Evolutionary conservation across 2,797 vertebrate species (phyloP).

Genomic region (Myoxocephalus aenaeus): DNA sequence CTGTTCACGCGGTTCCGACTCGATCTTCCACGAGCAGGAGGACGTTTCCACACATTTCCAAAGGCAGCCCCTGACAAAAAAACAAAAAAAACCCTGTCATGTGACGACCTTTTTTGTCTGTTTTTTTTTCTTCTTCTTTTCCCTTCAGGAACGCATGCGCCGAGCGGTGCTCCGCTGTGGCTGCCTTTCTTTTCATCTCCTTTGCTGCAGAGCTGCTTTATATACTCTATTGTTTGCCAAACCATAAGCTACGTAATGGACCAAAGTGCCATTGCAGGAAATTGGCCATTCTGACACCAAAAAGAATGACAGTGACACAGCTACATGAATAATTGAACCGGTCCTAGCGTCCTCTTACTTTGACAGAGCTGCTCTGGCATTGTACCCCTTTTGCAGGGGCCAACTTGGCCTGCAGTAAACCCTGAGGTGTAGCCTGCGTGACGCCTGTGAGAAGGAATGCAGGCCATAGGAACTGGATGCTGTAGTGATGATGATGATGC

Average conservation of each 20-base stretch:
- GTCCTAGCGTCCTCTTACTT: conserved; percentile 40
- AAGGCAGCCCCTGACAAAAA: conserved; percentile 35
- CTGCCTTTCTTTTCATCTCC: conserved; percentile 44
- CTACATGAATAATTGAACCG: conserved; percentile 34
- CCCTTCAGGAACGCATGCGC: conserved; percentile 73
- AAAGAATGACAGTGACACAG: conserved; percentile 1
- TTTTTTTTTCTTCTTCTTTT: conserved; percentile 18
- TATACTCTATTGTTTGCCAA: conserved; percentile 19
- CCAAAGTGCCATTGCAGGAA: conserved; percentile 1
- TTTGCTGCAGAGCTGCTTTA: conserved; percentile 36
- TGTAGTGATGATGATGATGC: conserved; percentile 28
- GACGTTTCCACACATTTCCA: conserved; percentile 66
- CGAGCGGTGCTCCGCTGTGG: conserved; percentile 15
- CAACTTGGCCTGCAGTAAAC: conserved; percentile 38
- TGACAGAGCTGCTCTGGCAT: conserved; percentile 48
- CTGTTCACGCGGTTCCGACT: conserved; percentile 9
- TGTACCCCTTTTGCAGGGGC: conserved; percentile 18
- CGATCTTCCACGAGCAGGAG: conserved; percentile 3
- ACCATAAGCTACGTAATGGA: not conserved
- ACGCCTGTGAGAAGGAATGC: conserved; percentile 47
- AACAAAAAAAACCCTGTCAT: conserved; percentile 57
- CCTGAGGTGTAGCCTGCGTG: conserved; percentile 21
- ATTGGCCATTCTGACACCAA: not conserved
- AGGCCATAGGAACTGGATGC: conserved; percentile 40
- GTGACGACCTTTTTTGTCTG: conserved; percentile 70